Base-by-base conservation (phyloP, 2,888 invertebrate genomes). In the Dicyrtoma fusca region DNA sequence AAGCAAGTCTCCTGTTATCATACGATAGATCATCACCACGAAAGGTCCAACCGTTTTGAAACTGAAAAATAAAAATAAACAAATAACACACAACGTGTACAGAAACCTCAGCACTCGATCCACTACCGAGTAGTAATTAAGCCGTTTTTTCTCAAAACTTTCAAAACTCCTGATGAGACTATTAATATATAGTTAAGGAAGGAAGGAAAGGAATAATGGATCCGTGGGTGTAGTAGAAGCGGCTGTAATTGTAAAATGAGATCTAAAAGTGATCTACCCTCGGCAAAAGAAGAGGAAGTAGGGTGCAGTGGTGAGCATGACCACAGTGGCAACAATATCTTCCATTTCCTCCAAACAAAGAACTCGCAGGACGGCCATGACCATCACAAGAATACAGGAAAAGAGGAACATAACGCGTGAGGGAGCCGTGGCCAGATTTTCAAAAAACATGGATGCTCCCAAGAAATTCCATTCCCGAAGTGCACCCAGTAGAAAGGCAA, bases 21-120 rank as follows among this genome's bases (percentile, higher is more conserved):
- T 98, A 77, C 97, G 89, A 85, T 98, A 98, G 81, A 99, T 96
- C 97, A 98, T 98, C 79, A 97, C 95, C n/a, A 98, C 98, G 88
- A 98, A 98, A 0, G 98, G 98, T 3, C 98, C 98, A 0, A 98
- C 97, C 0, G 97, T 95, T 85, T 96, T 95, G 84, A 98, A 95
- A 14, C 98, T 95, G 85, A 53, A n/a, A 87, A 85, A 79, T 73
- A 77, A 71, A 71, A 45, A 44, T 8, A 59, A 61, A 63, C 44
- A 64, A n/a, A 3, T 55, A 17, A 49, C 4, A 17, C n/a, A 49
- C 49, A 49, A 3, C 49, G 17, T 6, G 5, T 49, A 11, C 49
- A 21, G 5, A 55, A 17, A n/a, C n/a, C n/a, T n/a, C n/a, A n/a
- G n/a, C n/a, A n/a, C n/a, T n/a, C n/a, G 13, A 49, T 49, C 3